These are phyloP conservation scores for Ia io DNA, from an alignment of 2,113 vertebrate species.

Conservation along the genomic window DNA sequence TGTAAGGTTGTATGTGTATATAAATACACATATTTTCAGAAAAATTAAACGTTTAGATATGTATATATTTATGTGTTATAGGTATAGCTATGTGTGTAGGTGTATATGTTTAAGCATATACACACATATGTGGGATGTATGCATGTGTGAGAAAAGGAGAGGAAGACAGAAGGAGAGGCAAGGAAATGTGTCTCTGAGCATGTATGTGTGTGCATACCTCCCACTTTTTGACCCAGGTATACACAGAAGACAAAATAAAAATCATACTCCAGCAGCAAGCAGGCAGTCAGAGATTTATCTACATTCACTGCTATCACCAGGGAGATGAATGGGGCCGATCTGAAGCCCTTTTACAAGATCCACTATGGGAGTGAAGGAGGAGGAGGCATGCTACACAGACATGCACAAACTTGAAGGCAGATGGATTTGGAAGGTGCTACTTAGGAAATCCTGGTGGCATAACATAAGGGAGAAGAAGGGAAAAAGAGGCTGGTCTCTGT, in stretches of 20 bases:
- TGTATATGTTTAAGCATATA: constrained; percentile 64
- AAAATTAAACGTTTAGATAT: constrained; percentile 37
- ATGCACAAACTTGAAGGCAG: constrained; percentile 91
- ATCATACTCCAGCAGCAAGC: constrained; percentile 85
- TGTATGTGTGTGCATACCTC: constrained; percentile 60
- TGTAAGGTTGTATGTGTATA: constrained; percentile 60
- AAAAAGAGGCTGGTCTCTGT: constrained; percentile 78
- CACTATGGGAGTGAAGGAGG: constrained; percentile 87
- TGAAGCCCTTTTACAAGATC: constrained; percentile 87
- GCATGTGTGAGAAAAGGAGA: constrained; percentile 60
- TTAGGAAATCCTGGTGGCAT: constrained; percentile 87
- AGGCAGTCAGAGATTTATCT: constrained; percentile 90
- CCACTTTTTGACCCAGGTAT: constrained; percentile 85
- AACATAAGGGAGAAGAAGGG: constrained; percentile 79
- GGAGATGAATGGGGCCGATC: constrained; percentile 91
- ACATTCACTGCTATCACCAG: constrained; percentile 90
- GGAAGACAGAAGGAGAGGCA: constrained; percentile 29
- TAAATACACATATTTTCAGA: constrained; percentile 39
- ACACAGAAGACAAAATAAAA: constrained; percentile 85
- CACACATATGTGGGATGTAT: constrained; percentile 55
- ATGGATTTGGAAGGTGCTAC: constrained; percentile 88
- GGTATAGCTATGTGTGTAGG: constrained; percentile 65
- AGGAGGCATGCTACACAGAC: constrained; percentile 91
- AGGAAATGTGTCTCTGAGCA: constrained; percentile 35
- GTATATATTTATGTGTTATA: constrained; percentile 51